phyloP scores from a whole-genome alignment of 2,888 invertebrate genomes.

The Acleris sparsana region DNA sequence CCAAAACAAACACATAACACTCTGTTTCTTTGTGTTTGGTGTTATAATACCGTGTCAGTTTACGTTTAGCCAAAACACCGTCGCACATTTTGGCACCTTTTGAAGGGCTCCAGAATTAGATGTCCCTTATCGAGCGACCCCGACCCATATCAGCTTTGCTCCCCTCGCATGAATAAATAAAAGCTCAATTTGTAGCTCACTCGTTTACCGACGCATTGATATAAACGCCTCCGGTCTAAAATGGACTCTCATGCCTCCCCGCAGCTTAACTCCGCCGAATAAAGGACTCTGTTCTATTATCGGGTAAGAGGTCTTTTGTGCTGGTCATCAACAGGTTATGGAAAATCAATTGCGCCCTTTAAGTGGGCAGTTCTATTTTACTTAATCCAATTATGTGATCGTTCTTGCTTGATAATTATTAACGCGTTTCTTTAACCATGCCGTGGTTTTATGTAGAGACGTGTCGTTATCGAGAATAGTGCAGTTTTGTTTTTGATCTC shows the following conservation, averaged over 20 bases:
- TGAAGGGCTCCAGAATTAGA: slow-evolving; percentile 60
- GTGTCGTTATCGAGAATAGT: too few species aligned
- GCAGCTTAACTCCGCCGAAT: slow-evolving; percentile 45
- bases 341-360: slow-evolving; percentile 57
- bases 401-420: slow-evolving; percentile 20
- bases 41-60: neutral
- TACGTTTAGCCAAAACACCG: slow-evolving; percentile 56
- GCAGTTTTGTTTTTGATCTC: too few species aligned
- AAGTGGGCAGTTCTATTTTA: slow-evolving; percentile 44
- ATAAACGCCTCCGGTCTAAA: slow-evolving; percentile 62
- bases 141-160: slow-evolving; percentile 77
- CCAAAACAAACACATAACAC: too few species aligned
- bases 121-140: slow-evolving; percentile 76
- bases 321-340: slow-evolving; percentile 59
- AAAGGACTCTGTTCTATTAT: slow-evolving; percentile 31
- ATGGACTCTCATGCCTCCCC: slow-evolving; percentile 57
- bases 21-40: too few species aligned
- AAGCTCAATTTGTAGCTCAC: slow-evolving; percentile 78
- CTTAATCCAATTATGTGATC: slow-evolving; percentile 30
- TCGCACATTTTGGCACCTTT: slow-evolving; percentile 55
- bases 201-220: slow-evolving; percentile 70
- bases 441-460: too few species aligned
- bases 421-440: neutral
- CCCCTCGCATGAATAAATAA: slow-evolving; percentile 81
- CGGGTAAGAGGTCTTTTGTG: slow-evolving; percentile 47